Conservation (phyloP, 2,113 vertebrate genomes). For the Hippocampus barbouri region DNA sequence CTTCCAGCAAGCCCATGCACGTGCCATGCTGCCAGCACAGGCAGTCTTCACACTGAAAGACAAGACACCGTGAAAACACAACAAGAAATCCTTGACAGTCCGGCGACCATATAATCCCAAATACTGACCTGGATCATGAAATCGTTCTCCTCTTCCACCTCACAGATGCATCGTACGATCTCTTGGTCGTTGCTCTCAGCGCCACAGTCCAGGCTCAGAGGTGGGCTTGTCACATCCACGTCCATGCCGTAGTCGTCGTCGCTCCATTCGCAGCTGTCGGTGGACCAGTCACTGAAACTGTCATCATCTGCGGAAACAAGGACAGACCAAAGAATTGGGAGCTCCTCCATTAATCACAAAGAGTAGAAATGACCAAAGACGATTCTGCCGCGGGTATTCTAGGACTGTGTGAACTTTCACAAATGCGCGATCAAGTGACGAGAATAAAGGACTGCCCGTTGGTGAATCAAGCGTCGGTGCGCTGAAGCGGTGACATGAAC, state of each 20-base stretch:
- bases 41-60: conserved; percentile 91
- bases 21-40: conserved; percentile 97
- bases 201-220: conserved; percentile 78
- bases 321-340: not conserved
- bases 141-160: conserved; percentile 94
- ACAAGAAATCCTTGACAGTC: not conserved
- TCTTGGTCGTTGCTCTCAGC: conserved; percentile 79
- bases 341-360: not conserved
- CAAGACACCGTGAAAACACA: not conserved
- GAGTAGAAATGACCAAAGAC: not conserved
- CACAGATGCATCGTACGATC: conserved; percentile 91
- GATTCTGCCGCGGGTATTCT: too few relatives aligned
- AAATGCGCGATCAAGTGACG: conserved; percentile 44
- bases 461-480: conserved; percentile 45
- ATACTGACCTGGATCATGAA: conserved; percentile 93
- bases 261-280: conserved; percentile 91
- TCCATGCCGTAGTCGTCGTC: conserved; percentile 86
- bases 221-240: conserved; percentile 81
- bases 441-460: conserved; percentile 36
- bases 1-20: conserved; percentile 96
- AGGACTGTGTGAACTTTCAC: not conserved
- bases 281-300: conserved; percentile 85
- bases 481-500: not conserved
- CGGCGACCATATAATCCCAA: not conserved
- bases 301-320: conserved; percentile 79